Base-by-base conservation (phyloP, 2,888 invertebrate genomes). In the Neoitamus cyanurus region DNA sequence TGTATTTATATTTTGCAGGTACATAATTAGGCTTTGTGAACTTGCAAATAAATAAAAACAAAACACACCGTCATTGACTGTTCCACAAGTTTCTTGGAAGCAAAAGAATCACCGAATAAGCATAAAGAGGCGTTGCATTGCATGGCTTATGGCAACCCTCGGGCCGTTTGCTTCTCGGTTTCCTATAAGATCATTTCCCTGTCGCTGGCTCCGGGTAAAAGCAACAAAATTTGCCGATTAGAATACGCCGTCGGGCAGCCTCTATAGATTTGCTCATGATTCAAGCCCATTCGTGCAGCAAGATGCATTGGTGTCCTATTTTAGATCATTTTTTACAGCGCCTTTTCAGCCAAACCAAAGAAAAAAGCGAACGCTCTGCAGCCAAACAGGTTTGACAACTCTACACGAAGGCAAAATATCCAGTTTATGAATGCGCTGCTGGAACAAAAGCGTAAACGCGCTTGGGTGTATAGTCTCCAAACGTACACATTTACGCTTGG, bases 381-480 rank as follows among this genome's bases (percentile, higher is more conserved):
- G 20, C 30, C 6, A 48, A 83, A 83, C 83, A 83, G 83, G 83
- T 83, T 83, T 83, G 83, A 83, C 83, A 83, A 83, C 83, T 83
- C 37, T 83, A 73, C 83, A 83, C 83, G 83, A 84, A 84, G 46
- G 58, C 78, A 84, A 78, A 77, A 84, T 84, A 75, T 84, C 75
- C 68, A 84, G 77, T 84, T 84, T 42, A 37, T 68, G 68, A 37
- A 89, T 90, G 93, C 93, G 93, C 93, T 78, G 34, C 42, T 48
- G 31, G 48, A 30, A 3, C n/a, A 1, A 31, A 11, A 31, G 70
- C 31, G 13, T n/a, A 70, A 34, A 31, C 9, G 15, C 68, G 5
- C 68, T 15, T n/a, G 6, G 3, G 1, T 34, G 30, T 70, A 31
- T 58, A 58, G 58, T 58, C 58, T 42, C 58, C 58, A 58, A 58